Conservation (phyloP, 2,888 invertebrate species). For the Cordilura impudica region DNA sequence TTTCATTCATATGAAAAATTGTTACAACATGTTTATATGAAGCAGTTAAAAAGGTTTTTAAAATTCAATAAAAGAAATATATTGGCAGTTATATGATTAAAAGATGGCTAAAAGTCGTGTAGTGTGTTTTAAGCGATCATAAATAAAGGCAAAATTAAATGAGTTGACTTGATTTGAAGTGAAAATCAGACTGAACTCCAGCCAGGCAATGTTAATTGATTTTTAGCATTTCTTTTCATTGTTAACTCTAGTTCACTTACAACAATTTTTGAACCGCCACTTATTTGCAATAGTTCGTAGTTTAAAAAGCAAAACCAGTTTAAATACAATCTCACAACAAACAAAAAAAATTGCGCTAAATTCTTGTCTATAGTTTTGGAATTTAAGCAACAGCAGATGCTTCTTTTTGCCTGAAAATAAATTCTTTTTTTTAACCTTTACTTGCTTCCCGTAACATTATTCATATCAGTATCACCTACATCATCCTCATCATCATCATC, state of each 20-base stretch:
- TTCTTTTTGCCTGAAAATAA: slow-evolving; percentile 26
- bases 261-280: slow-evolving; percentile 3
- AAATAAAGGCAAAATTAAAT: slow-evolving; percentile 20
- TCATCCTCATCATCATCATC: slow-evolving; percentile 1
- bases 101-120: slow-evolving; percentile 50
- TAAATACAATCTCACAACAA: slow-evolving; percentile 15
- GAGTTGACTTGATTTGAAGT: slow-evolving; percentile 44
- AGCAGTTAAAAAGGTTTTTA: slow-evolving; percentile 2
- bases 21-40: slow-evolving; percentile 1
- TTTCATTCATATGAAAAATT: slow-evolving; percentile 27
- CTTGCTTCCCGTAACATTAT: slow-evolving; percentile 39
- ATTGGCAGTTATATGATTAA: slow-evolving; percentile 51
- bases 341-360: background rate
- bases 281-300: background rate
- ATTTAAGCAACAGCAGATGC: slow-evolving; percentile 31
- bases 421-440: slow-evolving; percentile 34
- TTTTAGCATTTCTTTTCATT: background rate
- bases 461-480: slow-evolving; percentile 29
- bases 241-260: slow-evolving; percentile 11
- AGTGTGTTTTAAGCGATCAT: slow-evolving; percentile 2
- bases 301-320: slow-evolving; percentile 39
- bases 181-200: slow-evolving; percentile 56
- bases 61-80: background rate
- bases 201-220: slow-evolving; percentile 54
- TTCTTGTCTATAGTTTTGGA: slow-evolving; percentile 27